These are phyloP conservation scores for Apotomis turbidana DNA, from an alignment of 2,888 invertebrate species.

Conservation along the genomic window DNA sequence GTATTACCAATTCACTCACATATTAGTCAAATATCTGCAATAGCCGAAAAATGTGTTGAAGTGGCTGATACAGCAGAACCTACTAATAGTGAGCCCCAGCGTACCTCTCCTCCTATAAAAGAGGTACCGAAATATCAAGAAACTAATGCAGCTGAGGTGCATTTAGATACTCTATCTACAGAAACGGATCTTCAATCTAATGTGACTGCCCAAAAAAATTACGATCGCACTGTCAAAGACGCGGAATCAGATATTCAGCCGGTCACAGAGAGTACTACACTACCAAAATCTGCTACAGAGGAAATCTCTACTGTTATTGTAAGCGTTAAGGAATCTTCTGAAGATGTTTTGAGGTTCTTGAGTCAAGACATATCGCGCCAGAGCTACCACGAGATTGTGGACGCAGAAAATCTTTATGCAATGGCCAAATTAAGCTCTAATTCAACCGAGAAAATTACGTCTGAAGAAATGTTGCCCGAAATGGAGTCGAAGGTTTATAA, in stretches of 20 bases:
- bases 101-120: slow-evolving; percentile 43
- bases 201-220: background rate
- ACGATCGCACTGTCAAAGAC: background rate
- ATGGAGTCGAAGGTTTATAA: background rate
- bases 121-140: slow-evolving; percentile 46
- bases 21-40: background rate
- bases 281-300: background rate
- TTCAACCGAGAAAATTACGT: background rate
- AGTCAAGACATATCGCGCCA: slow-evolving; percentile 53
- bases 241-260: background rate
- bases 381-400: slow-evolving; percentile 59
- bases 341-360: slow-evolving; percentile 24
- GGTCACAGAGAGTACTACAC: background rate
- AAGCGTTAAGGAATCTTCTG: background rate
- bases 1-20: background rate
- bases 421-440: slow-evolving; percentile 23
- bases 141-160: slow-evolving; percentile 46
- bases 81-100: background rate
- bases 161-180: slow-evolving; percentile 13
- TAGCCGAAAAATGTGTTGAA: background rate
- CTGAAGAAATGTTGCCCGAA: background rate
- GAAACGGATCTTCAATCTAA: background rate
- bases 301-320: background rate
- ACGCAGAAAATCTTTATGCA: slow-evolving; percentile 58
- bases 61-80: background rate